Percentiles rank a stretch among this genome's conserved stretches.
Conservation (phyloP, 1,140 invertebrate genomes). For the Agraylea sexmaculata region DNA sequence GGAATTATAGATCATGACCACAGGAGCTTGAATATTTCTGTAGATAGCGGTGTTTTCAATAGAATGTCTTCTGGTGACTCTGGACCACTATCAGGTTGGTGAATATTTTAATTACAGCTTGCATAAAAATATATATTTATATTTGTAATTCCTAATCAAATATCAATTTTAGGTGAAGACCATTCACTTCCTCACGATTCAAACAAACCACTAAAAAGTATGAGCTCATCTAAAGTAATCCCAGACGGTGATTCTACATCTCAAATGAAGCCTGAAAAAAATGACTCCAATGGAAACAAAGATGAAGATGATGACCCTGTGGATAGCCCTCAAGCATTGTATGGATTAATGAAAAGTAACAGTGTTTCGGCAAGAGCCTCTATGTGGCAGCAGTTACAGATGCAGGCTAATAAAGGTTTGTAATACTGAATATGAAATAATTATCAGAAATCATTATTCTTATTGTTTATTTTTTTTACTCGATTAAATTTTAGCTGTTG, state of each 20-base stretch:
- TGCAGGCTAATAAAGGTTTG: conserved; percentile 38
- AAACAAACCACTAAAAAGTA: no score
- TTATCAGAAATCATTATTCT: neutral
- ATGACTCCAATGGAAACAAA: conserved; percentile 25
- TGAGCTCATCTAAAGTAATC: neutral
- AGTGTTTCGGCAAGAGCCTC: conserved; percentile 48
- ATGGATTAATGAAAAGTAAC: conserved; percentile 42
- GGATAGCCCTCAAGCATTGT: conserved; percentile 24
- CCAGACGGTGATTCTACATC: neutral
- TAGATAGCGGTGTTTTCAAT: conserved; percentile 42
- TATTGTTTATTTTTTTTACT: neutral
- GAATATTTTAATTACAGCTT: no score
- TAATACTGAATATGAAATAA: neutral
- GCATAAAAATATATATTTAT: no score
- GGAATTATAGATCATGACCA: conserved; percentile 34
- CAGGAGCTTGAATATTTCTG: conserved; percentile 40
- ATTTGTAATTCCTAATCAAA: no score
- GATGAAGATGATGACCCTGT: conserved; percentile 22
- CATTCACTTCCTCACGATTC: no score
- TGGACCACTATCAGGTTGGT: conserved; percentile 36
- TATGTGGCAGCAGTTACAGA: conserved; percentile 49
- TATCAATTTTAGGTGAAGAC: no score
- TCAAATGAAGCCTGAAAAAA: neutral
- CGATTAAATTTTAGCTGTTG: conserved; percentile 26
- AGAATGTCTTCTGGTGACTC: conserved; percentile 45